These are phyloP conservation scores for Columba livia DNA, from an alignment of 2,113 vertebrate genomes.

Conservation along the genomic window DNA sequence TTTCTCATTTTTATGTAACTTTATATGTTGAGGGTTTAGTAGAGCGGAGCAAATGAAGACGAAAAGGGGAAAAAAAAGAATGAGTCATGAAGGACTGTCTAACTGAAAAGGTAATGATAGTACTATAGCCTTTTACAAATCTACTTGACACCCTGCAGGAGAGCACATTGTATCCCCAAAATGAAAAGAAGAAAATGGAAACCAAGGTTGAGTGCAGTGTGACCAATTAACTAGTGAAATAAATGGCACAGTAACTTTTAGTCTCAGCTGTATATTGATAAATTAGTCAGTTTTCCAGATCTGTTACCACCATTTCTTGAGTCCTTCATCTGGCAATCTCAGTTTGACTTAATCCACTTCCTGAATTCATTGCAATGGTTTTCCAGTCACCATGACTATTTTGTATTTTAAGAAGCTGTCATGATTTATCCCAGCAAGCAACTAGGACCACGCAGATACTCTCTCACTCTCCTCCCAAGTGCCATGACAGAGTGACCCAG, in stretches of 20 bases:
- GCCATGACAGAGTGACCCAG: too few relatives aligned
- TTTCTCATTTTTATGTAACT: neutral
- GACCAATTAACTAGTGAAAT: neutral
- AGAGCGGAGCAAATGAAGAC: neutral
- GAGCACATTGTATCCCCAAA: neutral
- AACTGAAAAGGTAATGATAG: neutral
- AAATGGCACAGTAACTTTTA: neutral
- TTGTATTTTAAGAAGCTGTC: neutral
- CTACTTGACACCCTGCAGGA: neutral
- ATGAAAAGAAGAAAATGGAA: neutral
- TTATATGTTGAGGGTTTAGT: neutral
- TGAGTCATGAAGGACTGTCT: neutral
- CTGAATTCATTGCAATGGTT: neutral
- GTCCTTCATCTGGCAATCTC: neutral
- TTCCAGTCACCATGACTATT: neutral
- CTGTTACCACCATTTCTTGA: neutral
- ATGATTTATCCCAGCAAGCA: too few relatives aligned
- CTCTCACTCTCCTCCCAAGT: too few relatives aligned
- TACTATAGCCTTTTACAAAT: neutral
- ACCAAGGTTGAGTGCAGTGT: neutral
- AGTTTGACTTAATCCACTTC: neutral
- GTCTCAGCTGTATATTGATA: neutral
- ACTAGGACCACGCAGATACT: too few relatives aligned
- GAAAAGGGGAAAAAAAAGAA: neutral
- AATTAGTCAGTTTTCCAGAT: neutral